Percentiles rank a stretch among this genome's conserved stretches.
Conservation (phyloP, 2,888 invertebrate genomes). For the Drosophila histrio region DNA sequence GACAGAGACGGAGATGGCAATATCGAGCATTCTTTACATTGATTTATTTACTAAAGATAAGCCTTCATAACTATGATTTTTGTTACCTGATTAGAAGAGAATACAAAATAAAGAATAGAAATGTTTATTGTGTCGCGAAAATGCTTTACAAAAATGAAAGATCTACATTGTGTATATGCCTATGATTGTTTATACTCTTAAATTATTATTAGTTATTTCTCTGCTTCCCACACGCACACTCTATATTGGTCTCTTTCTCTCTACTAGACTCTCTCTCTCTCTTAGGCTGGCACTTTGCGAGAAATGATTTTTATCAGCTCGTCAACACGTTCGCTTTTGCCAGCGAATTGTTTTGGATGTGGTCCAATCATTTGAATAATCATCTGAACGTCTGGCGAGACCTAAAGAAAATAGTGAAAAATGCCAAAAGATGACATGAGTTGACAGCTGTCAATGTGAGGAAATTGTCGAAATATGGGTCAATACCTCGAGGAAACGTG, state of each 20-base stretch:
- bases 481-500: conserved; percentile 85
- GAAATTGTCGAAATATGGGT: conserved; percentile 55
- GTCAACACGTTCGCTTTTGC: conserved; percentile 92
- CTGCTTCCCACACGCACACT: background rate
- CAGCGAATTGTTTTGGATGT: conserved; percentile 92
- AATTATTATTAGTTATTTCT: conserved; percentile 6
- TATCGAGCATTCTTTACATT: too few species aligned
- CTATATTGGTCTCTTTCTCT: too few species aligned
- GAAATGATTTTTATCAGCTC: conserved; percentile 91
- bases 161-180: conserved; percentile 60
- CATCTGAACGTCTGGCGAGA: conserved; percentile 94
- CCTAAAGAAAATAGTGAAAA: conserved; percentile 86
- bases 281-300: conserved; percentile 86
- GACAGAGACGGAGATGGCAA: too few species aligned
- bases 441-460: conserved; percentile 65
- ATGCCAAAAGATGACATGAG: conserved; percentile 84
- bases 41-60: too few species aligned
- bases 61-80: too few species aligned
- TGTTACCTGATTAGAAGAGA: background rate
- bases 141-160: conserved; percentile 73
- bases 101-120: conserved; percentile 47
- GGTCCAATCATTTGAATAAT: conserved; percentile 96
- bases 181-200: conserved; percentile 28
- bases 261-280: background rate
- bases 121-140: conserved; percentile 75